A percentile compares a stretch with the other conserved stretches of the same genome.
These are phyloP conservation scores for Podiceps cristatus DNA, from an alignment of 2,113 vertebrate genomes.

Conservation along the genomic window DNA sequence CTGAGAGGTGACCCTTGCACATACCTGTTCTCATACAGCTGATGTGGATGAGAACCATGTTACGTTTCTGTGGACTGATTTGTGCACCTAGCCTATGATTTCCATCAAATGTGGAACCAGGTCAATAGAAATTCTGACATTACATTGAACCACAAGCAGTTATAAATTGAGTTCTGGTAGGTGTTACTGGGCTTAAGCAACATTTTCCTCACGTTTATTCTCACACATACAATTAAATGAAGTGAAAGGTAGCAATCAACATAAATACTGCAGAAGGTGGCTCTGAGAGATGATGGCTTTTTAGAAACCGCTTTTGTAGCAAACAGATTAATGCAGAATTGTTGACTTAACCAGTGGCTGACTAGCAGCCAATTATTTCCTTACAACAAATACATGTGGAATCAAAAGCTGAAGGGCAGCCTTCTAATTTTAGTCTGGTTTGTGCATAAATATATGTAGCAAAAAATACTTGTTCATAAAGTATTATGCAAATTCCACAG, in stretches of 20 bases:
- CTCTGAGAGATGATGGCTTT: background rate
- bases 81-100: background rate
- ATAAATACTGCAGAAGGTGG: background rate
- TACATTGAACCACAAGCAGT: background rate
- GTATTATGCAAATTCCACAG: background rate
- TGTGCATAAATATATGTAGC: background rate
- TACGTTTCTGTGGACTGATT: rapidly evolving
- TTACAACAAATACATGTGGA: background rate
- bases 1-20: background rate
- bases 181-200: background rate
- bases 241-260: background rate
- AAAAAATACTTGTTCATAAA: background rate
- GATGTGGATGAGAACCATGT: rapidly evolving
- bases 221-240: background rate
- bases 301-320: background rate
- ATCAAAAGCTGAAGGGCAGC: background rate
- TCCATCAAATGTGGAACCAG: background rate
- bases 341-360: background rate
- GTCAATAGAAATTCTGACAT: background rate
- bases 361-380: background rate
- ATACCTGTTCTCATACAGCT: background rate
- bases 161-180: background rate
- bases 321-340: background rate
- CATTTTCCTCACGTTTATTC: background rate
- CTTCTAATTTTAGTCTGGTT: background rate